A percentile compares a stretch with the other conserved stretches of the same genome.
phyloP scores from a whole-genome alignment of 2,888 invertebrate species.

The Amblyteles armatorius region DNA sequence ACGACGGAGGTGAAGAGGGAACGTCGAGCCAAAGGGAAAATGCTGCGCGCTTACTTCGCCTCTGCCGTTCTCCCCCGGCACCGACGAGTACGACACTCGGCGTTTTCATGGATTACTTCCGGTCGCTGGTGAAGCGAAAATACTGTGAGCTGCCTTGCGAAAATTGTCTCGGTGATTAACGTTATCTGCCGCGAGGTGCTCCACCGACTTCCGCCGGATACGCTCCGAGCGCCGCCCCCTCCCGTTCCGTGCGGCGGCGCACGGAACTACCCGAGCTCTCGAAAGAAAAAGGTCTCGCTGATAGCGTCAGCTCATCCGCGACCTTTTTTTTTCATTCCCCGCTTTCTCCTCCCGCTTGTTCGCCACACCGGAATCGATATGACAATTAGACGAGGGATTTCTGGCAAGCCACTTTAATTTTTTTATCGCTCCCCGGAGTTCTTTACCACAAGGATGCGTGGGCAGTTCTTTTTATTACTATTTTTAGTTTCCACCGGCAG shows the following conservation, averaged over 20 bases:
- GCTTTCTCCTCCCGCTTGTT: conserved; percentile 7
- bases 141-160: conserved; percentile 41
- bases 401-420: conserved; percentile 17
- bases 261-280: conserved; percentile 2
- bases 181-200: conserved; percentile 28
- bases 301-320: conserved; percentile 7
- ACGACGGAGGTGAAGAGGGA: no score
- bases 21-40: neutral
- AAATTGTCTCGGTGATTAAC: conserved; percentile 59
- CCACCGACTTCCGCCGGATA: conserved; percentile 22
- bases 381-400: conserved; percentile 40
- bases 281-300: neutral
- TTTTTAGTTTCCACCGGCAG: neutral
- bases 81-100: conserved; percentile 23
- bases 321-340: neutral
- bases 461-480: no score
- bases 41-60: neutral
- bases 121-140: conserved; percentile 54
- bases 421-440: conserved; percentile 1
- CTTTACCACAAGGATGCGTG: neutral
- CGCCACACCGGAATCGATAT: conserved; percentile 33
- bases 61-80: neutral
- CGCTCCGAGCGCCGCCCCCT: neutral
- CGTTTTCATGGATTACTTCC: conserved; percentile 57
- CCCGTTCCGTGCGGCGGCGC: neutral